These are phyloP conservation scores for Euphydryas editha DNA, from an alignment of 2,888 invertebrate species.

Conservation along the genomic window DNA sequence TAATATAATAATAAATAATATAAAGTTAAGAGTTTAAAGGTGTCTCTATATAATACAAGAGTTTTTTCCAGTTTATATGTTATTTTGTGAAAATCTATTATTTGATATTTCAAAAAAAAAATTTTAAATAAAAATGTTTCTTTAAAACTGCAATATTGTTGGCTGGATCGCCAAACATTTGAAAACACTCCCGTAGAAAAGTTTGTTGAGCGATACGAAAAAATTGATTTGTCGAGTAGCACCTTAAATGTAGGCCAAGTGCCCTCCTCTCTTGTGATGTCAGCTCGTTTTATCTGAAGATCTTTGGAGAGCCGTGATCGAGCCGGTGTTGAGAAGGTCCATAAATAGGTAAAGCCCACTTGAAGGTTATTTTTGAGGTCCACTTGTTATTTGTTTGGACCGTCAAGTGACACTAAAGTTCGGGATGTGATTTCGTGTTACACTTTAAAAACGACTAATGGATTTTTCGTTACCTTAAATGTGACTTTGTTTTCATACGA, in stretches of 20 bases:
- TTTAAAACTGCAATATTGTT: slow-evolving; percentile 39
- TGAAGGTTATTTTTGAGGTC: slow-evolving; percentile 42
- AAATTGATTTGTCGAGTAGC: slow-evolving; percentile 49
- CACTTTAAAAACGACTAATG: slow-evolving; percentile 1
- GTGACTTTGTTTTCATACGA: slow-evolving; percentile 1
- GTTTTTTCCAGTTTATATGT: no score
- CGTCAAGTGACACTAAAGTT: slow-evolving; percentile 16
- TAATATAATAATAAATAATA: no score
- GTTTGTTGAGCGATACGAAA: slow-evolving; percentile 49
- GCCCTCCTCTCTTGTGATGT: slow-evolving; percentile 47
- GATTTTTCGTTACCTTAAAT: not conserved
- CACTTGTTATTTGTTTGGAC: slow-evolving; percentile 37
- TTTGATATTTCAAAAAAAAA: no score
- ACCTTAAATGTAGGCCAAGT: slow-evolving; percentile 52
- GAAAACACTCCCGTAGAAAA: slow-evolving; percentile 45
- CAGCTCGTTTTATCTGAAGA: slow-evolving; percentile 52
- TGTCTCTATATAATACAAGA: no score
- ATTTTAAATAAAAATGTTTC: not conserved
- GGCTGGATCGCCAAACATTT: slow-evolving; percentile 44
- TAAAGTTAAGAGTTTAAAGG: no score
- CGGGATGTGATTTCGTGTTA: not conserved
- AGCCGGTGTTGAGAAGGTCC: slow-evolving; percentile 36
- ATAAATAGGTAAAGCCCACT: slow-evolving; percentile 48
- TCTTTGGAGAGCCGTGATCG: slow-evolving; percentile 46
- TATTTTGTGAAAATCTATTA: no score